phyloP scores from a whole-genome alignment of 1,140 invertebrate genomes.

The Rhizoglyphus robini region DNA sequence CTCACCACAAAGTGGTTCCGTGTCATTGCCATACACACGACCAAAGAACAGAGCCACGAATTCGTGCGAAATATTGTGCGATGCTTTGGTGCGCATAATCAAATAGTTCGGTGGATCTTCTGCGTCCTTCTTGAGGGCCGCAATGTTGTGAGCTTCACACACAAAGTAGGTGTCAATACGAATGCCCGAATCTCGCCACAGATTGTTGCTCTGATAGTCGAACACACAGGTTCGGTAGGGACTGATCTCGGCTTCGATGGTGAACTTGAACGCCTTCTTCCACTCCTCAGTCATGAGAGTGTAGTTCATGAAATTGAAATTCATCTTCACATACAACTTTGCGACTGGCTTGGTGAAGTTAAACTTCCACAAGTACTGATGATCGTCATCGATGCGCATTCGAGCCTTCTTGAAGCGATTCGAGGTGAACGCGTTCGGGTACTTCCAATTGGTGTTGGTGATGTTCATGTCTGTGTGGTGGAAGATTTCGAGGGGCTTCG shows the following conservation, averaged over 20 bases:
- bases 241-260: background rate
- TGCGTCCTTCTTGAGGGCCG: background rate
- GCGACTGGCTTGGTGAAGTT: conserved; percentile 4
- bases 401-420: background rate
- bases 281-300: background rate
- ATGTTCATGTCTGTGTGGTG: conserved; percentile 5
- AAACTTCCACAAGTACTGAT: conserved; percentile 13
- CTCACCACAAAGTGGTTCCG: conserved; percentile 17
- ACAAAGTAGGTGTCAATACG: conserved; percentile 5
- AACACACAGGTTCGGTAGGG: background rate
- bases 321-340: conserved; percentile 12
- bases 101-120: conserved; percentile 11
- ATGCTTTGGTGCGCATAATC: conserved; percentile 12
- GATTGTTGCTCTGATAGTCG: conserved; percentile 8
- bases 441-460: background rate
- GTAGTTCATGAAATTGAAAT: conserved; percentile 19
- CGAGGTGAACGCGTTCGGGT: conserved; percentile 16
- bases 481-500: background rate
- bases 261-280: background rate
- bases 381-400: background rate
- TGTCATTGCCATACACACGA: background rate
- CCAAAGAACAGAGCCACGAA: conserved; percentile 13
- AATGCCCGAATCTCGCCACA: background rate
- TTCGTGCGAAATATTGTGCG: conserved; percentile 9
- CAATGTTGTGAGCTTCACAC: background rate